Base-by-base conservation (phyloP, 2,113 vertebrate species). In the Leiothrix lutea region DNA sequence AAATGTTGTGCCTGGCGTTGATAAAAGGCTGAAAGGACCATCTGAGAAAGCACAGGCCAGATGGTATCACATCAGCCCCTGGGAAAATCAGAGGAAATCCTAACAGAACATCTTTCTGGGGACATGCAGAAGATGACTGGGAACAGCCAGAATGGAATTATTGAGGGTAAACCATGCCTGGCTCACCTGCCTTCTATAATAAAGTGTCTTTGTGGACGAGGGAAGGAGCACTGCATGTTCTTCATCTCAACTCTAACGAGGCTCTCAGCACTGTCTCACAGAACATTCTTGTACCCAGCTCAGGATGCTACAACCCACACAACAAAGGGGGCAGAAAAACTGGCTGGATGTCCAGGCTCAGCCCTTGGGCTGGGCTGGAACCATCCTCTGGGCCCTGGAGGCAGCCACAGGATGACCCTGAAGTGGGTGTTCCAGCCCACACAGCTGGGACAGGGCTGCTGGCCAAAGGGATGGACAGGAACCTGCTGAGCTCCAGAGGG, bases 81-180 rank as follows among this genome's bases (percentile, higher is more conserved):
- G n/a, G 48, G 21, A 71, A 36, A 75, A 28, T 11, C 20, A 36
- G 58, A 53, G 12, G n/a, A 79, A 29, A 8, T 28, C 5, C 25
- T 11, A 29, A 22, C 19, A 28, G 67, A 38, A 40, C 0, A 0
- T 36, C 35, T 26, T 75, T 82, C 36, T 17, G 50, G 45, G 45
- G 24, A 53, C 5, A 1, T 5, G 38, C 23, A 60, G 54, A 35
- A 36, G 71, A 66, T 1, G 0, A 16, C 4, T 29, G n/a, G 33
- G 50, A 77, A 22, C 9, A 61, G 70, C 22, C 45, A 77, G 87
- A 16, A 17, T 20, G 58, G 67, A 47, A 64, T 69, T 86, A 33
- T 54, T 33, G 45, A 80, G 71, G 33, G 53, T 62, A 56, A 62
- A 7, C 25, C 28, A 17, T 47, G 26, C 35, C 80, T 45, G 35